Base-by-base conservation (phyloP, 2,113 vertebrate genomes). In the Corythaixoides concolor region DNA sequence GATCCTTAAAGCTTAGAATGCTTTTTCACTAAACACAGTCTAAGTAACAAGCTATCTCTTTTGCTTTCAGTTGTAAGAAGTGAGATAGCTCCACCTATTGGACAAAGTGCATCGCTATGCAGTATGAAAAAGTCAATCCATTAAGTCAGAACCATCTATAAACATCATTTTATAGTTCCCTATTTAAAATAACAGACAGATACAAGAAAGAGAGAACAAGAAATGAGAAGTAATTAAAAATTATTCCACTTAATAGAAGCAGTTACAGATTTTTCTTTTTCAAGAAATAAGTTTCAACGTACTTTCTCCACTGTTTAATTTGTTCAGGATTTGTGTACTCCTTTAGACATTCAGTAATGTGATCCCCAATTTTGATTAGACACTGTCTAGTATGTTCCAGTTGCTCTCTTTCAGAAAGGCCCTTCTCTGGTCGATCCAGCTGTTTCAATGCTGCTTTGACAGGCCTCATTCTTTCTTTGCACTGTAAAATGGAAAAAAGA, bases 241-340 rank as follows among this genome's bases (percentile, higher is more conserved):
- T 15, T 28, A 21, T 39, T 70, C 24, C 85, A 32, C 17, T 74
- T 53, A 62, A 43, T 7, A 33, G 17, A 75, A 88, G 4, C 13
- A 74, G 68, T 8, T 68, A 68, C 1, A 33, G 15, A 55, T 79
- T 73, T 56, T 37, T 2, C 4, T 20, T 53, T 63, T 85, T 35
- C 17, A 55, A 59, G 52, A 43, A 60, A 88, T 98, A 43, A 43
- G 41, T 43, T 43, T 43, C 9, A 43, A 43, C 41, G 13, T 95
- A 99, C 99, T 99, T 99, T 96, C 99, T 99, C 99, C 99, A 99
- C 73, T 99, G 99, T 77, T 99, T 99, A 90, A 99, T 99, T 91
- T 97, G 99, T 70, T 99, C 99, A 18, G 99, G 99, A 96, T 99
- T 99, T 84, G 99, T 98, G 79, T 99, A 99, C 78, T 99, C 99